Base-by-base conservation (phyloP, 2,113 vertebrate genomes). In the Notarius lentiginosus region DNA sequence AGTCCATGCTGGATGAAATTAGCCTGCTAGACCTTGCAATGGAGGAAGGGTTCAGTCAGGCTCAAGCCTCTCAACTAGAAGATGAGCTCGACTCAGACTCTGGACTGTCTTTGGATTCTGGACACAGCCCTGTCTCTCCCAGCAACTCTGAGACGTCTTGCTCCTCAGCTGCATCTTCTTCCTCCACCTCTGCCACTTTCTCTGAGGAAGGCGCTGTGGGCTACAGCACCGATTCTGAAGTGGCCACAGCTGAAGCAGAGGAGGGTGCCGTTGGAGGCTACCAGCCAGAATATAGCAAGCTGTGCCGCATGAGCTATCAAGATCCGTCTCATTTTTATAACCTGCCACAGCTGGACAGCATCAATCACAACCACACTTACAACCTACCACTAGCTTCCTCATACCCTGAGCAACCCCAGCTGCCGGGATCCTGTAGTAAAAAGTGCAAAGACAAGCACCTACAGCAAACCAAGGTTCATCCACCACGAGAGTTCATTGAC, bases 291-390 rank as follows among this genome's bases (percentile, higher is more conserved):
- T 99, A 97, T 88, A 98, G 97, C 91, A 99, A 99, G 89, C 96
- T 99, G 86, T 99, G 98, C 93, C 97, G 98, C 82, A 99, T 99
- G 98, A 99, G 97, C 95, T 99, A 96, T 89, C 97, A 98, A 95
- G 97, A 97, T 91, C 97, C 97, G 0, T 95, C 97, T 5, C 96
- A 95, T 92, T 97, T 98, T 87, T 96, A 96, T 65, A 95, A 95
- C 91, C 92, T 98, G 89, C 98, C 97, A 84, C 98, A 97, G 92
- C 95, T 99, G 77, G 98, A 99, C 91, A 95, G 96, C 58, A 95
- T 99, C 41, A 95, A 96, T 90, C 98, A 99, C 94, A 99, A 99
- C 91, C 98, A 99, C 88, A 99, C 98, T 0, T 99, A 99, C 91
- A 99, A 99, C 94, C 96, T 99, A 93, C 97, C 96, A 0, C 95